Percentiles rank a stretch among this genome's conserved stretches.
Conservation (phyloP, 2,113 vertebrate species). For the Daphoenositta chrysoptera region DNA sequence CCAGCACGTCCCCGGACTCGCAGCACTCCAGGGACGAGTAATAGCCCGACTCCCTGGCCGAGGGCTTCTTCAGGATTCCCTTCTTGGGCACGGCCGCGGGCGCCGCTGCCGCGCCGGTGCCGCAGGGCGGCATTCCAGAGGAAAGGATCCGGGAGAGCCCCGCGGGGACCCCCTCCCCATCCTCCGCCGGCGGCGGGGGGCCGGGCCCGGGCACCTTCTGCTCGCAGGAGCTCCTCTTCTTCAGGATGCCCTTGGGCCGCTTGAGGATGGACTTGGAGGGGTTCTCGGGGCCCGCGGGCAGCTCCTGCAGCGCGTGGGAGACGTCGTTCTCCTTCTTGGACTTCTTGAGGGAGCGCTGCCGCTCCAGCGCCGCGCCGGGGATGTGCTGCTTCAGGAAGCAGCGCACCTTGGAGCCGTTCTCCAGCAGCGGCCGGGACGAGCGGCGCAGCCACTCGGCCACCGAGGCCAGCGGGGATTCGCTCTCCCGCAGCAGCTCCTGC, state of each 20-base stretch:
- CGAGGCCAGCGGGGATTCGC: constrained; percentile 65
- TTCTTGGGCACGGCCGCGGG: constrained; percentile 75
- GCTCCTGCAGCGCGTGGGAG: constrained; percentile 76
- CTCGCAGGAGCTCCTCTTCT: constrained; percentile 76
- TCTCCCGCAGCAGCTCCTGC: constrained; percentile 64
- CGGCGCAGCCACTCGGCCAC: constrained; percentile 88
- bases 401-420: constrained; percentile 89
- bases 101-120: fast-evolving
- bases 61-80: constrained; percentile 90
- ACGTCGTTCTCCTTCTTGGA: constrained; percentile 92
- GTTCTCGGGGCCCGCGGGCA: neutral
- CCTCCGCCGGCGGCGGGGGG: fast-evolving
- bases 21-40: constrained; percentile 87
- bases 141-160: neutral
- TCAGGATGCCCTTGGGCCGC: constrained; percentile 89
- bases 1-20: constrained; percentile 69
- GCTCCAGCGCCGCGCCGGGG: constrained; percentile 59
- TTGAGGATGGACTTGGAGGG: constrained; percentile 68
- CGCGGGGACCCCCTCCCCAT: neutral
- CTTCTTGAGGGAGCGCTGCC: constrained; percentile 90
- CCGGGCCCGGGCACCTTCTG: constrained; percentile 58
- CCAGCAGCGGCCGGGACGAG: constrained; percentile 87
- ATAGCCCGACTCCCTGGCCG: constrained; percentile 85
- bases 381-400: constrained; percentile 86
- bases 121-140: neutral